Evolutionary conservation across 2,113 vertebrate genomes (phyloP).

Genomic region (Ceratotherium simum): DNA sequence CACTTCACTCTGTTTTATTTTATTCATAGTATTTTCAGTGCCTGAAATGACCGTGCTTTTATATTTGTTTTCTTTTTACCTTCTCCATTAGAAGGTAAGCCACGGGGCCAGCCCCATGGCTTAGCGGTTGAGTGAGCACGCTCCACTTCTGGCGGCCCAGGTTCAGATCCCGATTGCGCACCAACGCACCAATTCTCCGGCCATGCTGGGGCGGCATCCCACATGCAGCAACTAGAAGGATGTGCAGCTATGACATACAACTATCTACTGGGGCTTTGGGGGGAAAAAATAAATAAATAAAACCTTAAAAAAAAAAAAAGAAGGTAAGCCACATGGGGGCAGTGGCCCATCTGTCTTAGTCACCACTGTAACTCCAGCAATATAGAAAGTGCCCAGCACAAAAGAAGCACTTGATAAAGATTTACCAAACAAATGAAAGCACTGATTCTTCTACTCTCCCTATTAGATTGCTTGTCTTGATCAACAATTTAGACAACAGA

Average conservation of each 20-base stretch:
- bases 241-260: no score
- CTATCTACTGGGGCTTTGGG: no score
- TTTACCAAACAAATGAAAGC: background rate
- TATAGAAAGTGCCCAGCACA: background rate
- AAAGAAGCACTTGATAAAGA: background rate
- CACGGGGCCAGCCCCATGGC: no score
- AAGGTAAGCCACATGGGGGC: background rate
- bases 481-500: background rate
- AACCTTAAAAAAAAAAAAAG: no score
- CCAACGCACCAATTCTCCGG: no score
- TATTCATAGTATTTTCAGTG: background rate
- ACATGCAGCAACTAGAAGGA: no score
- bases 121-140: no score
- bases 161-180: no score
- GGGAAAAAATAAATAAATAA: no score
- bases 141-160: no score
- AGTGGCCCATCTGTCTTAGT: background rate
- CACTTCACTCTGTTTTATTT: background rate
- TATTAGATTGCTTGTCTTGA: background rate
- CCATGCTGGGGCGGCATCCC: no score
- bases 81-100: background rate
- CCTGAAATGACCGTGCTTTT: background rate
- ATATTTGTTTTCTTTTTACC: background rate
- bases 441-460: background rate
- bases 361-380: background rate